phyloP scores from a whole-genome alignment of 1,140 invertebrate genomes.

The Bemisia tabaci region DNA sequence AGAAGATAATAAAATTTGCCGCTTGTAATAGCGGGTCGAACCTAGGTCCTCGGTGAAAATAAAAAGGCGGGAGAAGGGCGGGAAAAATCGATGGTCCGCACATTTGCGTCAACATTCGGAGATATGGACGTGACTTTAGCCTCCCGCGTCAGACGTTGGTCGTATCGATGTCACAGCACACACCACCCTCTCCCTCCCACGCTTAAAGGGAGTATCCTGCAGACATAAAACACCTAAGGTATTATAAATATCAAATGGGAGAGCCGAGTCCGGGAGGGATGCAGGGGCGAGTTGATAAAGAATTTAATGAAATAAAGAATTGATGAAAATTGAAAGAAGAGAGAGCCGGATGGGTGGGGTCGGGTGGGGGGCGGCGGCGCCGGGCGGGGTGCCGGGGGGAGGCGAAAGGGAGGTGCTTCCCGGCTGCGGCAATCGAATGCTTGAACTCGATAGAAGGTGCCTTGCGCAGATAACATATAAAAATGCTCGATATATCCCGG shows the following conservation, averaged over 20 bases:
- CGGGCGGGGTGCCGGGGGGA: not conserved
- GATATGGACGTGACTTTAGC: not conserved
- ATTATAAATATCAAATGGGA: not conserved
- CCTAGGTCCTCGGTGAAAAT: not conserved
- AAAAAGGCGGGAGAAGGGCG: not conserved
- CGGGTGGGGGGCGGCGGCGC: no score
- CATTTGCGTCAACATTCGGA: not conserved
- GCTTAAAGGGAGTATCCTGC: not conserved
- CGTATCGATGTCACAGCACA: not conserved
- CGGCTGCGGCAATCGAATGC: not conserved
- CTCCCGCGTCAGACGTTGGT: not conserved
- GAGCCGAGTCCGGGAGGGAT: not conserved
- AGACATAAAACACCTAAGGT: not conserved
- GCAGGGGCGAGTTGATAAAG: not conserved
- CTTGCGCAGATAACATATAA: not conserved
- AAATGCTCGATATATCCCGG: not conserved
- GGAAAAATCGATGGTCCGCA: not conserved
- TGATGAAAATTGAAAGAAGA: not conserved
- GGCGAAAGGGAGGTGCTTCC: not conserved
- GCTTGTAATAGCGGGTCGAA: not conserved
- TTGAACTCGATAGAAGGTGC: not conserved
- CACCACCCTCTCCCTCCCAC: not conserved
- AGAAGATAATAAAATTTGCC: not conserved
- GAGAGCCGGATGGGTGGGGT: not conserved
- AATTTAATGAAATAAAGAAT: slow-evolving; percentile 1